Evolutionary conservation across 1,140 invertebrate genomes (phyloP).

Genomic region (Panonychus citri): DNA sequence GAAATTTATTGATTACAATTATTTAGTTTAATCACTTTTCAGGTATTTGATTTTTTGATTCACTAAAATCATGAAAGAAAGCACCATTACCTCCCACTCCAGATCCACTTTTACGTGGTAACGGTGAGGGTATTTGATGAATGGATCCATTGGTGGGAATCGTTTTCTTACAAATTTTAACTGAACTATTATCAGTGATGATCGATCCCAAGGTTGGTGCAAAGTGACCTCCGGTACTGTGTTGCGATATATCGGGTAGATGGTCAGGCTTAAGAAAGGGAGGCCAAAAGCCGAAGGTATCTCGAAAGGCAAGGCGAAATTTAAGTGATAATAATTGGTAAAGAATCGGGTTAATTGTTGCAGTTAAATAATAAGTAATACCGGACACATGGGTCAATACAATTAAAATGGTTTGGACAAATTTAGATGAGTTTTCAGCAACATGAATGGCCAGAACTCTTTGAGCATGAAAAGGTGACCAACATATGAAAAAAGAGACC

Average conservation of each 20-base stretch:
- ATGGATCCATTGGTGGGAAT: background rate
- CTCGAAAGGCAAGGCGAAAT: constrained; percentile 14
- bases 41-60: no score
- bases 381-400: constrained; percentile 47
- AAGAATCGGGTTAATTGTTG: constrained; percentile 54
- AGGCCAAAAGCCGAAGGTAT: constrained; percentile 14
- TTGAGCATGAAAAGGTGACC: constrained; percentile 80
- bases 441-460: constrained; percentile 10
- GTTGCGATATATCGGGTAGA: background rate
- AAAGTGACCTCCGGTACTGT: background rate
- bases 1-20: no score
- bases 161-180: background rate
- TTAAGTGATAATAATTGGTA: constrained; percentile 25
- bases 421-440: background rate
- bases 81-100: no score
- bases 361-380: constrained; percentile 52
- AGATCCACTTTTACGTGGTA: no score
- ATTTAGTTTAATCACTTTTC: no score
- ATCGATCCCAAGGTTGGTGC: background rate
- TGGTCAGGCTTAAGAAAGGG: background rate
- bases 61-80: no score
- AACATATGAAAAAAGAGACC: constrained; percentile 75
- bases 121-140: background rate
- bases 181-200: background rate
- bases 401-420: constrained; percentile 43